Base-by-base conservation (phyloP, 2,888 invertebrate species). In the Sphinx pinastri region DNA sequence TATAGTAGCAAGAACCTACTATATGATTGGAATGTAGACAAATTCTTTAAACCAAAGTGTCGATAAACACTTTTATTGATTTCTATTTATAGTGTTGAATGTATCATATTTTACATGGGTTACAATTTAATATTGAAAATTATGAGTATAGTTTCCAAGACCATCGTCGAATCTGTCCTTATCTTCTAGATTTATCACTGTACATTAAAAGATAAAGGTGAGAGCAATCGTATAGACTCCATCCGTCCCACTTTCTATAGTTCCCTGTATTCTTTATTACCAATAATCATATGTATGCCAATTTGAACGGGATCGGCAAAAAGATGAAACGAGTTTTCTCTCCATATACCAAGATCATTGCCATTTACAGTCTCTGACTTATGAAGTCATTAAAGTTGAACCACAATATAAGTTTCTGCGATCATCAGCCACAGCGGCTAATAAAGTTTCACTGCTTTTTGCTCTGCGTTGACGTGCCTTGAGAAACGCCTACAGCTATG, bases 301-400 rank as follows among this genome's bases (percentile, higher is more conserved):
- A 19, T 47, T 10, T 19, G 19, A 58, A 38, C 47, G 19, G 47
- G 19, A 49, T 47, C 19, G 12, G 7, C 13, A 19, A 47, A 49
- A 19, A 16, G 49, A 63, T 7, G 19, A 49, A 63, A 63, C 63
- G 16, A 49, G 63, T 49, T 63, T 63, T 63, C 63, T 63, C 63
- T 58, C 25, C 58, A 63, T 19, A 11, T 47, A 19, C 63, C 47
- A 49, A 63, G 49, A 63, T 63, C 63, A 47, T 60, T 60, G 45
- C 60, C 60, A 63, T 63, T 16, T 49, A 63, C 63, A 63, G 47
- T 25, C 12, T 31, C 58, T 31, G 49, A 63, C 47, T 63, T 63
- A 63, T 63, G 63, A 63, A 63, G 63, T 63, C 63, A 63, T 63
- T 63, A 63, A 63, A 14, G 58, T 38, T 38, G 58, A 25, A 58